These are phyloP conservation scores for Poecile atricapillus DNA, from an alignment of 2,113 vertebrate species.

Conservation along the genomic window DNA sequence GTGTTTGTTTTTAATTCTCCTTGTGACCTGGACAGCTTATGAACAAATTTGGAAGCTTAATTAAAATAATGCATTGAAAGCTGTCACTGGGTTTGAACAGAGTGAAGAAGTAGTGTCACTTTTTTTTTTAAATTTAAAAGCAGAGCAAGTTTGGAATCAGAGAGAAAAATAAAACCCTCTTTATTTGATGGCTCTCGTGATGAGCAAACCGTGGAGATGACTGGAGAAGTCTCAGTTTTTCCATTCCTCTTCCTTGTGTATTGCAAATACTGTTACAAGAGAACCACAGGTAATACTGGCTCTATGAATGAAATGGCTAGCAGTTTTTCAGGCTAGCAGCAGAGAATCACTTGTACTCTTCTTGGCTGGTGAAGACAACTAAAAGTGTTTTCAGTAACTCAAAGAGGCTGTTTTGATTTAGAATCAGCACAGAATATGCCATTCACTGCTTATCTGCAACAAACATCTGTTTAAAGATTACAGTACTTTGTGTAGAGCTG, in stretches of 20 bases:
- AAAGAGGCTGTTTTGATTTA: background rate
- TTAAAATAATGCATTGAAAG: background rate
- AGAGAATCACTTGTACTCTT: background rate
- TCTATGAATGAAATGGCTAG: background rate
- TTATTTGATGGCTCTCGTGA: background rate
- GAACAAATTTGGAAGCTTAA: slow-evolving; percentile 24
- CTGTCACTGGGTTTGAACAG: background rate
- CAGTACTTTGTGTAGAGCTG: background rate
- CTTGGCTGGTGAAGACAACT: background rate
- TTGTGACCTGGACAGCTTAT: background rate
- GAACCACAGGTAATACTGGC: background rate
- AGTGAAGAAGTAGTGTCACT: background rate
- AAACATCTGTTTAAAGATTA: slow-evolving; percentile 17
- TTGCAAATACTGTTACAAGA: background rate
- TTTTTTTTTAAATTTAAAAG: background rate
- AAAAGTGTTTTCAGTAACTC: background rate
- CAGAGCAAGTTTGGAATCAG: background rate
- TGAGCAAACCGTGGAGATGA: background rate
- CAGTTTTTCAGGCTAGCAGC: background rate
- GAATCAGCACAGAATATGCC: background rate
- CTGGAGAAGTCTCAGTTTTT: background rate
- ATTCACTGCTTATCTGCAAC: background rate
- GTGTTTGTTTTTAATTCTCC: slow-evolving; percentile 37
- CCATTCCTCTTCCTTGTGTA: background rate
- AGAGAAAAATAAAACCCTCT: background rate